Base-by-base conservation (phyloP, 1,140 invertebrate species). In the Dendrolimus punctatus region DNA sequence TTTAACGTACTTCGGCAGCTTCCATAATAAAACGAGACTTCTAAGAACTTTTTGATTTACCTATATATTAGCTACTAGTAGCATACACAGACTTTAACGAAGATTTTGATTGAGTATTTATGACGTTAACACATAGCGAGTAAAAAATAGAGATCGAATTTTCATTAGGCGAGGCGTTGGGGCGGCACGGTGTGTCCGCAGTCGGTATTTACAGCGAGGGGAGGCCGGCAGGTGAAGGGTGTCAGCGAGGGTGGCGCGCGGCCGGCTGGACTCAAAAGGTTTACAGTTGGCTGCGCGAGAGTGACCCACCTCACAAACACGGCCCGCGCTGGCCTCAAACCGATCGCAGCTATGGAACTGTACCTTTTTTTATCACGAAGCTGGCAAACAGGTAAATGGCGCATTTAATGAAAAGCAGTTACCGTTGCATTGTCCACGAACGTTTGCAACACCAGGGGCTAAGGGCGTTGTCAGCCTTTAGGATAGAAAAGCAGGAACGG, bases 271-370 rank as follows among this genome's bases (percentile, higher is more conserved):
- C 73, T 76, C 77, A 75, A 81, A 84, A 82, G 79, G 70, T 84
- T 84, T 78, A 81, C 78, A 83, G 78, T 80, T 77, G 60, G 80
- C 58, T 85, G 80, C 80, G 78, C 80, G 69, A 72, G 81, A 83
- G 80, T 83, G 78, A 77, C 76, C 79, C 79, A 73, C 77, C 76
- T 82, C 73, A 79, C 80, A 85, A 85, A 85, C 81, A 80, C 68
- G 64, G 71, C 60, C 70, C 64, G 66, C 62, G 68, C 59, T 58
- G 64, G 55, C 66, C 64, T 61, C 60, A 55, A 64, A 55, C 65
- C 62, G 71, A 59, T 72, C 62, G 68, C 59, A 51, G 56, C 58
- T 76, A 80, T 82, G 77, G 76, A 76, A 72, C 65, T 81, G 65
- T 62, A 69, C 55, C 51, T 52, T 53, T 59, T 62, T 64, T 71